phyloP scores from a whole-genome alignment of 1,140 invertebrate species.

The Pachypeltis micranthus region DNA sequence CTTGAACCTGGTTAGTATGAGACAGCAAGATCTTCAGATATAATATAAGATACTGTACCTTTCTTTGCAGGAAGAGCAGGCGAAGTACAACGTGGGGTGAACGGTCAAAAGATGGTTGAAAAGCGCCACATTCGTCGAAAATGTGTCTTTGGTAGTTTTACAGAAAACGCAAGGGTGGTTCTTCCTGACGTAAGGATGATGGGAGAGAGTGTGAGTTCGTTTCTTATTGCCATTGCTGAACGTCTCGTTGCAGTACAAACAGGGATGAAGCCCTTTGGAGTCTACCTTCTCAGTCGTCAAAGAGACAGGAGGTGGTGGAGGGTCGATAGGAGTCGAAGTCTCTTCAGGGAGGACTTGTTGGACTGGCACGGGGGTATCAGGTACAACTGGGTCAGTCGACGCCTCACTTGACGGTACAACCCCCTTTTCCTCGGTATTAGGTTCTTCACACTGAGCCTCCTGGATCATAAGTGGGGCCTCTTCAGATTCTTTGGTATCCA shows the following conservation, averaged over 20 bases:
- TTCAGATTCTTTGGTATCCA: not conserved
- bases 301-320: not conserved
- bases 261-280: constrained; percentile 15
- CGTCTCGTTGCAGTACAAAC: constrained; percentile 28
- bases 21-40: too few species aligned
- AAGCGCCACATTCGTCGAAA: constrained; percentile 20
- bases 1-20: too few species aligned
- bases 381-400: too few species aligned
- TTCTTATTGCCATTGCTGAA: constrained; percentile 22
- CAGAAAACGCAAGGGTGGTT: constrained; percentile 27
- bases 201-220: constrained; percentile 25
- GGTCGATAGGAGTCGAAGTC: too few species aligned
- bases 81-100: constrained; percentile 25
- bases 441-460: too few species aligned
- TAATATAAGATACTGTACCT: too few species aligned
- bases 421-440: not conserved
- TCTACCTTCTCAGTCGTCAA: not conserved
- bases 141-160: constrained; percentile 14
- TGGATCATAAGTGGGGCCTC: too few species aligned
- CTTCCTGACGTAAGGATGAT: constrained; percentile 26
- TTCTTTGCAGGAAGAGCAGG: constrained; percentile 27
- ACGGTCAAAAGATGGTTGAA: constrained; percentile 24
- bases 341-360: too few species aligned
- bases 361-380: too few species aligned
- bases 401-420: too few species aligned